A percentile compares a stretch with the other conserved stretches of the same genome.
These are phyloP conservation scores for Gnatocerus cornutus DNA, from an alignment of 2,888 invertebrate genomes.

Conservation along the genomic window DNA sequence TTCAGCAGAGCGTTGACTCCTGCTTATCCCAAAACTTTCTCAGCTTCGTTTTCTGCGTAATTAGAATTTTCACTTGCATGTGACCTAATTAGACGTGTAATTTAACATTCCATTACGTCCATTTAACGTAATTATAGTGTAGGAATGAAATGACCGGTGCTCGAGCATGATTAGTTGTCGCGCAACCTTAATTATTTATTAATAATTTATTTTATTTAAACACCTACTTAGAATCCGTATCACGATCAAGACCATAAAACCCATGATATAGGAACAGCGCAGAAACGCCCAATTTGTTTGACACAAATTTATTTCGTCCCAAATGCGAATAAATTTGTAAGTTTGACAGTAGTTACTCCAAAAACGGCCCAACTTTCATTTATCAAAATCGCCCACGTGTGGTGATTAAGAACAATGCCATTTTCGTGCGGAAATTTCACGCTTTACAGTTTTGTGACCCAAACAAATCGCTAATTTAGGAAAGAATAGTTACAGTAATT, in stretches of 20 bases:
- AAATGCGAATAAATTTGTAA: conserved; percentile 9
- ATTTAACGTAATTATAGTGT: background rate
- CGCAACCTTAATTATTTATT: conserved; percentile 2
- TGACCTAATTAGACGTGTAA: background rate
- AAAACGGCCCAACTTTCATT: conserved; percentile 7
- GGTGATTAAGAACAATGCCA: conserved; percentile 5
- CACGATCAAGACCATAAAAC: conserved; percentile 26
- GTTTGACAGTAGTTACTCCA: conserved; percentile 10
- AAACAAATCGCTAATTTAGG: conserved; percentile 11
- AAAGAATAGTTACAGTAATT: conserved; percentile 22
- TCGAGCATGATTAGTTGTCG: background rate
- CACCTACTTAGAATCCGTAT: conserved; percentile 11
- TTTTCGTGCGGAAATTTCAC: conserved; percentile 2
- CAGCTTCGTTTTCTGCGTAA: background rate
- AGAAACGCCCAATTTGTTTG: conserved; percentile 29
- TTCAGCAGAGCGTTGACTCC: conserved; percentile 1
- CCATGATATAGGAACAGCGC: conserved; percentile 17
- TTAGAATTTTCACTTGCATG: background rate
- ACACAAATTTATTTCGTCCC: conserved; percentile 14
- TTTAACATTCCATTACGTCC: background rate
- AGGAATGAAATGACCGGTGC: background rate
- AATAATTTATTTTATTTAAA: conserved; percentile 1
- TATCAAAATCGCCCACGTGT: conserved; percentile 25
- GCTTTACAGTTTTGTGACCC: conserved; percentile 14
- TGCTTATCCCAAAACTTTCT: background rate